phyloP scores from a whole-genome alignment of 2,797 vertebrate species.

The Ctenosaura bakeri region DNA sequence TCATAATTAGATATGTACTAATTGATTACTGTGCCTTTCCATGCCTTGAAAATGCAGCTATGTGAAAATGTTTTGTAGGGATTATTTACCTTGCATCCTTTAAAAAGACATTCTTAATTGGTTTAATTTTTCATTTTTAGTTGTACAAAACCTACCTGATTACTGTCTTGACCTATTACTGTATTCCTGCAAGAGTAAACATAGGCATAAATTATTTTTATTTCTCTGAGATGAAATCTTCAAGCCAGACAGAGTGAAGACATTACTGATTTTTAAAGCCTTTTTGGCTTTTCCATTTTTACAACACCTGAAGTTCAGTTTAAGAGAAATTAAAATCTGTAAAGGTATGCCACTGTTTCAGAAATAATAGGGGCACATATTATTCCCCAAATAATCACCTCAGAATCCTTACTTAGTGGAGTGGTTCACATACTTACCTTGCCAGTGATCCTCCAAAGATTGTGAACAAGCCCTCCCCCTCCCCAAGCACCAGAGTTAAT shows the following conservation, averaged over 20 bases:
- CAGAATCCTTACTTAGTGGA: slow-evolving; percentile 18
- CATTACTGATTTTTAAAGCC: background rate
- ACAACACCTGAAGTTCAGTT: slow-evolving; percentile 15
- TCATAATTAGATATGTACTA: slow-evolving; percentile 43
- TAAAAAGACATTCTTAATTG: slow-evolving; percentile 52
- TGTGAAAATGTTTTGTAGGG: slow-evolving; percentile 45
- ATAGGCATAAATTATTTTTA: slow-evolving; percentile 26
- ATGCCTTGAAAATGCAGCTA: slow-evolving; percentile 58
- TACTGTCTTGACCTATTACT: slow-evolving; percentile 32
- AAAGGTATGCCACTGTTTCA: background rate
- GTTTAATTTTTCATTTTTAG: slow-evolving; percentile 65
- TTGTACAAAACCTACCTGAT: slow-evolving; percentile 39
- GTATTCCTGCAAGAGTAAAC: slow-evolving; percentile 45
- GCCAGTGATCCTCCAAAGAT: slow-evolving; percentile 8
- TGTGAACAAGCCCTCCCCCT: background rate
- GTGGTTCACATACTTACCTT: slow-evolving; percentile 6
- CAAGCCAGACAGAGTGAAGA: slow-evolving; percentile 16
- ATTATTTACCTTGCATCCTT: slow-evolving; percentile 49
- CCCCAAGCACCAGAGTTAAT: background rate
- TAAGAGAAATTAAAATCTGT: slow-evolving; percentile 25
- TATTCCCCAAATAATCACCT: slow-evolving; percentile 46
- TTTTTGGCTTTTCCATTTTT: slow-evolving; percentile 22
- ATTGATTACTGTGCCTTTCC: slow-evolving; percentile 73
- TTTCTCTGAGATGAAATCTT: slow-evolving; percentile 40
- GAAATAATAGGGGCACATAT: accelerated